These are phyloP conservation scores for Fopius arisanus DNA, from an alignment of 1,140 invertebrate genomes.

Conservation along the genomic window DNA sequence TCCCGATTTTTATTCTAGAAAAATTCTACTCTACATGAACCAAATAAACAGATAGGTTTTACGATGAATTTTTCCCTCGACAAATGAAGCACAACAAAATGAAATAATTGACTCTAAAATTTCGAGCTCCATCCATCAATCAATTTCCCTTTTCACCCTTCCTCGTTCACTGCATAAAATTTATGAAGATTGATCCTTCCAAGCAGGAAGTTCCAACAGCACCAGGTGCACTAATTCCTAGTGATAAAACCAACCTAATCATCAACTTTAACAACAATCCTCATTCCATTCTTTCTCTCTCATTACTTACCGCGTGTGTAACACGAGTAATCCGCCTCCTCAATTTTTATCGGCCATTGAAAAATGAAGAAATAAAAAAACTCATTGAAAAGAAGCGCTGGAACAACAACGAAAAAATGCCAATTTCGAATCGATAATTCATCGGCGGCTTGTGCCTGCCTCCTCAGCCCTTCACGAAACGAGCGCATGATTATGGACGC, in stretches of 20 bases:
- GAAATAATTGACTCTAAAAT: neutral
- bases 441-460: constrained; percentile 28
- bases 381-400: constrained; percentile 28
- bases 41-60: too few species aligned
- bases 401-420: constrained; percentile 26
- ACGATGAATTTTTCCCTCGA: neutral
- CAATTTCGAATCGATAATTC: constrained; percentile 45
- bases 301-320: neutral
- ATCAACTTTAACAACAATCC: constrained; percentile 1
- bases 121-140: neutral
- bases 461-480: constrained; percentile 33
- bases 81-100: neutral
- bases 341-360: constrained; percentile 27
- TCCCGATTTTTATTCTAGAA: too few species aligned
- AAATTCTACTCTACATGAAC: too few species aligned
- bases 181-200: neutral
- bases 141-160: neutral
- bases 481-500: constrained; percentile 46
- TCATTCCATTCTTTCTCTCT: neutral
- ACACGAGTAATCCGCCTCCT: neutral
- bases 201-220: neutral
- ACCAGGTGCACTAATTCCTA: neutral
- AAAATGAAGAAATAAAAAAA: constrained; percentile 23
- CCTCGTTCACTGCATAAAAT: neutral
- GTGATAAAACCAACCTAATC: constrained; percentile 19